Conservation (phyloP, 2,888 invertebrate species). For the Dryobota labecula region DNA sequence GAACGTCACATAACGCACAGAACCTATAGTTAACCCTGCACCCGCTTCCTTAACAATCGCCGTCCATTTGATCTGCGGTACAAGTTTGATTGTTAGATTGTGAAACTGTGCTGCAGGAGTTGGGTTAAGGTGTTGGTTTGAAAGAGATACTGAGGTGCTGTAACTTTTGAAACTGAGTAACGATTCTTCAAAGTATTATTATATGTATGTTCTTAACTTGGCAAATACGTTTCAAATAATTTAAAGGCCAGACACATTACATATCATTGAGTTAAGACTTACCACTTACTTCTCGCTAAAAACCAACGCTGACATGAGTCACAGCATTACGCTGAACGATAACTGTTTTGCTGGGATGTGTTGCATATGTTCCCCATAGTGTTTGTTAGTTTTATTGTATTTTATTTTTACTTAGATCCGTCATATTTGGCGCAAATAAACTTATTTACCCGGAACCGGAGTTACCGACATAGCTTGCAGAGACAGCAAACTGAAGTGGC, state of each 20-base stretch:
- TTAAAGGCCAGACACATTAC: not conserved
- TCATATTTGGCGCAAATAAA: too few species aligned
- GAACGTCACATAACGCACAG: too few species aligned
- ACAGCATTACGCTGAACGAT: not conserved
- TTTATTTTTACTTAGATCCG: not conserved
- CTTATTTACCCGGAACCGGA: too few species aligned
- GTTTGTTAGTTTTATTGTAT: not conserved
- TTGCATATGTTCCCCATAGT: not conserved
- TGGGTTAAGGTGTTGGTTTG: slow-evolving; percentile 30
- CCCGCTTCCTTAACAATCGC: slow-evolving; percentile 42
- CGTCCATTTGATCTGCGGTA: slow-evolving; percentile 48
- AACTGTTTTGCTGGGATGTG: not conserved
- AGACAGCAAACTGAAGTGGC: too few species aligned
- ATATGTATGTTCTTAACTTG: not conserved
- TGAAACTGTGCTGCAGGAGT: slow-evolving; percentile 10
- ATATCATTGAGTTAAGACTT: not conserved
- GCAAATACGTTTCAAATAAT: not conserved
- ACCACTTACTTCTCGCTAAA: not conserved
- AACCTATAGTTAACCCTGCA: slow-evolving; percentile 35
- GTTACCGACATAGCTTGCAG: too few species aligned
- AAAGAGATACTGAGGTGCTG: slow-evolving; percentile 17
- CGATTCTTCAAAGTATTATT: not conserved
- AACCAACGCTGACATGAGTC: not conserved
- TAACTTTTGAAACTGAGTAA: slow-evolving; percentile 12
- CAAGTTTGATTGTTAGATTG: slow-evolving; percentile 53